These are phyloP conservation scores for Scelioninae gen. 1 DNA, from an alignment of 2,888 invertebrate species.

Conservation along the genomic window DNA sequence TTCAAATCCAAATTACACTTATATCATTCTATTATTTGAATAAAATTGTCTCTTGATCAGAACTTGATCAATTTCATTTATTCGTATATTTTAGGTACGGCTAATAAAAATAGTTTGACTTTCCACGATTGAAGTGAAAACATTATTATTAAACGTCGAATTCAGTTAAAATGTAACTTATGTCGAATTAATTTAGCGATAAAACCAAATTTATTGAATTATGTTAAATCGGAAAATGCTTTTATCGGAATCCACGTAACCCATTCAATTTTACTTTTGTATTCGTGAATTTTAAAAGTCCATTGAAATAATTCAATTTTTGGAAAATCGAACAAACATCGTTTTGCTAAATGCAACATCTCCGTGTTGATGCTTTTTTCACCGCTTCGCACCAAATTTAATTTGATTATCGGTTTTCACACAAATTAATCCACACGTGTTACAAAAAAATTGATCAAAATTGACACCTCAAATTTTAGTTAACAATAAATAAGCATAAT, in stretches of 20 bases:
- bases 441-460: background rate
- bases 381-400: too few species aligned
- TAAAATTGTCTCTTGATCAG: too few species aligned
- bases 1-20: too few species aligned
- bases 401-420: slow-evolving; percentile 13
- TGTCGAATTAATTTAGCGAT: slow-evolving; percentile 14
- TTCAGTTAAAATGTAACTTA: slow-evolving; percentile 5
- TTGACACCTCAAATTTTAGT: too few species aligned
- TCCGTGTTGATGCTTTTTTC: too few species aligned
- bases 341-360: too few species aligned
- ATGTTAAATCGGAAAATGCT: slow-evolving; percentile 27
- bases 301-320: slow-evolving; percentile 9
- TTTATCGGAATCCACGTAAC: too few species aligned
- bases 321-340: background rate
- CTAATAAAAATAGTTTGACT: background rate
- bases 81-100: too few species aligned
- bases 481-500: too few species aligned
- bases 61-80: too few species aligned
- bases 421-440: background rate
- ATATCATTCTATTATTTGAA: too few species aligned
- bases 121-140: background rate
- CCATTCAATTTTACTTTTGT: slow-evolving; percentile 8
- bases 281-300: background rate
- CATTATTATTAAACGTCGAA: slow-evolving; percentile 3
- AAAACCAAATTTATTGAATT: slow-evolving; percentile 31